These are phyloP conservation scores for Sternotherus odoratus DNA, from an alignment of 2,797 vertebrate genomes.

Conservation along the genomic window DNA sequence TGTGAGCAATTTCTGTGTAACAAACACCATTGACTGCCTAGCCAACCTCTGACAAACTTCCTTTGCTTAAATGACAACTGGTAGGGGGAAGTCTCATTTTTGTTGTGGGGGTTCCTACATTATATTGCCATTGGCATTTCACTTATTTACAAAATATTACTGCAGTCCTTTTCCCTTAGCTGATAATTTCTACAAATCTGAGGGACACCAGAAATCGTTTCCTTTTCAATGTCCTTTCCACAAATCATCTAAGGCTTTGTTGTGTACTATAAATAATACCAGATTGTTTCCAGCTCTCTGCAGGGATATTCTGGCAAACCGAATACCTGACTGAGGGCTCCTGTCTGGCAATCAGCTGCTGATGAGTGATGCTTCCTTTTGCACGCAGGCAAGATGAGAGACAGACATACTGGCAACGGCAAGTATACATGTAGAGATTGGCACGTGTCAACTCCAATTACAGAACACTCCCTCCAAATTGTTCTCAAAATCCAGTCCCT, in stretches of 20 bases:
- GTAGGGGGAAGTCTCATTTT: background rate
- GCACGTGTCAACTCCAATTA: conserved; percentile 31
- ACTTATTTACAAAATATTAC: background rate
- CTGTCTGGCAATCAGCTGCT: background rate
- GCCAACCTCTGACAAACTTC: conserved; percentile 33
- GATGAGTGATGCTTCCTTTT: background rate
- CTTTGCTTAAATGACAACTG: background rate
- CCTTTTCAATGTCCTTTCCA: conserved; percentile 9
- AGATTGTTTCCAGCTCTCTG: background rate
- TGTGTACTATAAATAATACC: background rate
- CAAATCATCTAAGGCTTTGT: background rate
- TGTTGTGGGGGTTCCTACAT: background rate
- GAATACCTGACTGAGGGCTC: background rate
- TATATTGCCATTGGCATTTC: background rate
- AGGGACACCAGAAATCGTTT: background rate
- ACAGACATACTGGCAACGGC: background rate
- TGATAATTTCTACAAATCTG: background rate
- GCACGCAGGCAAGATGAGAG: background rate
- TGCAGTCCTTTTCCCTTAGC: background rate
- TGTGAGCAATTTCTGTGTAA: background rate
- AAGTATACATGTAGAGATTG: background rate
- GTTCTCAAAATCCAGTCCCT: background rate
- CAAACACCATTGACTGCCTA: background rate
- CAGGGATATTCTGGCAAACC: background rate
- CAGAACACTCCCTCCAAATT: background rate